A percentile compares a stretch with the other conserved stretches of the same genome.
phyloP scores from a whole-genome alignment of 37 sponge, comb jelly and placozoan genomes.

The Ephydatia muelleri region DNA sequence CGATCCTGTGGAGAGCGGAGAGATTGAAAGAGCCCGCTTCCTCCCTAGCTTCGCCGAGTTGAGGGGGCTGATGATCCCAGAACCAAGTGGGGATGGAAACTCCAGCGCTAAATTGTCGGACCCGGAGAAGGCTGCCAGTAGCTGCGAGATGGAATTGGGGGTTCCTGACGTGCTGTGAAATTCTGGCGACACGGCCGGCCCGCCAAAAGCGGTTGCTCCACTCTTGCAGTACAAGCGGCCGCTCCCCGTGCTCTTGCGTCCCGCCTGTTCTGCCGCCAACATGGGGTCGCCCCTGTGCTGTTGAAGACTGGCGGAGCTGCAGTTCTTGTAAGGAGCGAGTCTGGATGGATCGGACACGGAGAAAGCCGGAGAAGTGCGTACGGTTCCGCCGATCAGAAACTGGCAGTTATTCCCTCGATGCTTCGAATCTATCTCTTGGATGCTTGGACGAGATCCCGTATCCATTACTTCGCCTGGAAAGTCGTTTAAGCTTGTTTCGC shows the following conservation, averaged over 20 bases:
- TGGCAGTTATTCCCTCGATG: background rate
- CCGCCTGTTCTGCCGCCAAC: background rate
- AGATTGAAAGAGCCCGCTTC: conserved; percentile 80
- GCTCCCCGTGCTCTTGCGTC: conserved; percentile 12
- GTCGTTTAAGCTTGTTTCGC: background rate
- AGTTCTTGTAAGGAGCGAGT: background rate
- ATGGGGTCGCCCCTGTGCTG: background rate
- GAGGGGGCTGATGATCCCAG: conserved; percentile 62
- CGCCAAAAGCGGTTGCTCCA: background rate
- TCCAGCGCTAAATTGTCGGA: conserved; percentile 31
- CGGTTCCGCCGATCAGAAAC: too few relatives aligned
- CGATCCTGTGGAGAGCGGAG: conserved; percentile 74
- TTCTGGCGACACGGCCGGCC: conserved; percentile 33
- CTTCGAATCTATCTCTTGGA: background rate
- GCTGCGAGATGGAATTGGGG: conserved; percentile 40
- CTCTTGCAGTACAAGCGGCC: background rate
- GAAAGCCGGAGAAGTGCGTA: background rate
- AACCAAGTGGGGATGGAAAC: conserved; percentile 43
- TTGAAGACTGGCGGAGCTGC: background rate
- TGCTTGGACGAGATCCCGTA: background rate
- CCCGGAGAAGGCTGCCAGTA: conserved; percentile 35
- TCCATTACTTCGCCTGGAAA: background rate
- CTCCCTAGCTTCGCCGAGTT: conserved; percentile 44
- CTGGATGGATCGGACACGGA: background rate
- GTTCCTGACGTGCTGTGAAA: conserved; percentile 31